A percentile compares a stretch with the other conserved stretches of the same genome.
These are phyloP conservation scores for Clytia hemisphaerica DNA, from an alignment of 30 jellyfish, hydroid and myxozoan genomes.

Conservation along the genomic window DNA sequence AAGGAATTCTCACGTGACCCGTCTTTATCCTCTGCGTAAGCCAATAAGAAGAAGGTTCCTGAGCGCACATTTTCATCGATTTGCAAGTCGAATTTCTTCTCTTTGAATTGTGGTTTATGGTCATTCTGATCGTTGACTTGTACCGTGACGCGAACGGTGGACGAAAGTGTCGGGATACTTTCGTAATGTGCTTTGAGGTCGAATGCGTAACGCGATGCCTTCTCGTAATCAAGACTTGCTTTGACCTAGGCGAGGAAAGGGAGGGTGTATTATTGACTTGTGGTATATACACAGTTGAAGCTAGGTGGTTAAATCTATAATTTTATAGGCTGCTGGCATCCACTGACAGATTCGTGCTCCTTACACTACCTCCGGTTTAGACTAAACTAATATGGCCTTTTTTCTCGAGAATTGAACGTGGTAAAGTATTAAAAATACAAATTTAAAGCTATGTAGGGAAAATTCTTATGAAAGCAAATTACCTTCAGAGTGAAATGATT, in stretches of 20 bases:
- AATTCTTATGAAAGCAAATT: too few relatives aligned
- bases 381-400: too few relatives aligned
- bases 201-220: conserved; percentile 33
- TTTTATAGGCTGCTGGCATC: too few relatives aligned
- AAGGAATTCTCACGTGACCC: conserved; percentile 61
- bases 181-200: conserved; percentile 64
- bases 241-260: conserved; percentile 16
- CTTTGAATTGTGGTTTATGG: conserved; percentile 58
- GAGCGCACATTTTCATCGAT: conserved; percentile 89
- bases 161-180: conserved; percentile 63
- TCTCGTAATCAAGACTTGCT: conserved; percentile 59
- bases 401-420: too few relatives aligned
- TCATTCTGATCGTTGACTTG: conserved; percentile 78
- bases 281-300: too few relatives aligned
- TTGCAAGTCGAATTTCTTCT: conserved; percentile 16
- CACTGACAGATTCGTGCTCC: too few relatives aligned
- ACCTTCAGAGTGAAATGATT: conserved; percentile 18
- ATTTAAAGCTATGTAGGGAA: too few relatives aligned
- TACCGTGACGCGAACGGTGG: conserved; percentile 59
- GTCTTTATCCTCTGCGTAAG: conserved; percentile 75
- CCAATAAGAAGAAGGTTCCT: conserved; percentile 68
- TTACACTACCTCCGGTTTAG: too few relatives aligned
- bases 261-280: too few relatives aligned
- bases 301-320: too few relatives aligned
- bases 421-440: too few relatives aligned